Base-by-base conservation (phyloP, 2,113 vertebrate species). In the Himantopus leucocephalus region DNA sequence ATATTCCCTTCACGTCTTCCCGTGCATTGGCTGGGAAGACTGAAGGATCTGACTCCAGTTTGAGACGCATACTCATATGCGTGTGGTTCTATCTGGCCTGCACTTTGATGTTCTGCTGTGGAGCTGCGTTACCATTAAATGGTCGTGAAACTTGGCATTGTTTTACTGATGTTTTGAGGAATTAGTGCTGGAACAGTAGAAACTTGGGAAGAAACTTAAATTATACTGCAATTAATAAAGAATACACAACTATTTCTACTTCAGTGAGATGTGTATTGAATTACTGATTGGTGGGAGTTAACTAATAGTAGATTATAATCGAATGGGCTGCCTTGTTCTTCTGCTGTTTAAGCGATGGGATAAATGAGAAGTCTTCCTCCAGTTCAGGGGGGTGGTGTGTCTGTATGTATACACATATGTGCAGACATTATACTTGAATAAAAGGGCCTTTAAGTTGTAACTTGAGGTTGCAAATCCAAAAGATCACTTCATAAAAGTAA, bases 21-120 rank as follows among this genome's bases (percentile, higher is more conserved):
- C 21, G 14, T 92, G 5, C 12, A 4, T 37, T 76, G 59, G 27
- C 39, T 91, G 27, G 14, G 32, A 37, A 62, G 76, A 24, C 29
- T 67, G 73, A 75, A 87, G 50, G 50, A 53, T 67, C 20, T 78
- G 70, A 22, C 15, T 85, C 32, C 20, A 34, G 27, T 70, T 72
- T 56, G 66, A 87, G 56, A 22, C 9, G 14, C 5, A 8, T 7
- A 5, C 9, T 56, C 3, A 0, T 22, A 5, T 2, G 4, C 17
- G 6, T 56, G 20, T 67, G 32, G 7, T 56, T 70, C 34, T 63
- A 0, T 21, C 56, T 74, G 26, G 24, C 21, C 35, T 90, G 48
- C 23, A 62, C 45, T 7, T 59, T 60, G 45, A 20, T 52, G 26
- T 79, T 80, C 19, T 53, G 35, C 35, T 70, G 0, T 62, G 79